Conservation (phyloP, 2,797 vertebrate species). For the Phylloscopus collybita region DNA sequence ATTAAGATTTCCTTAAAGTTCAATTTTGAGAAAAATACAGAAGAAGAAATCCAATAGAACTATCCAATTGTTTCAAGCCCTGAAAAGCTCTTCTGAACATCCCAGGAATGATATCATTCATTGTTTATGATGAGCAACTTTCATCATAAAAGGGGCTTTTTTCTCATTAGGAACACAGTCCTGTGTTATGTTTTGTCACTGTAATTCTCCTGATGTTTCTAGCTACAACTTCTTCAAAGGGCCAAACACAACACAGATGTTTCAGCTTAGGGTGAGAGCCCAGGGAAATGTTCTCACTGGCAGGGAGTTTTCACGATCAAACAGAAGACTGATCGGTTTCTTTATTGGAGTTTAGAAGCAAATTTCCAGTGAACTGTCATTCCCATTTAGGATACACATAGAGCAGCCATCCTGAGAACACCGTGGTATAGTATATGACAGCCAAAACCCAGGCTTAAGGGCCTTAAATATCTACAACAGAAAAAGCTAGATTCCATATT, state of each 20-base stretch:
- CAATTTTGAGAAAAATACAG: conserved; percentile 12
- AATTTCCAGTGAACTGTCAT: background rate
- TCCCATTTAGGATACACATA: background rate
- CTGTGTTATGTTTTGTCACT: conserved; percentile 40
- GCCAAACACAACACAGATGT: conserved; percentile 35
- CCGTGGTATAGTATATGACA: background rate
- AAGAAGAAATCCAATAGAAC: conserved; percentile 10
- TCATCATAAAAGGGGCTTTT: conserved; percentile 6
- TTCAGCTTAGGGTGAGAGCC: background rate
- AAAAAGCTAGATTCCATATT: background rate
- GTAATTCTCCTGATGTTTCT: conserved; percentile 20
- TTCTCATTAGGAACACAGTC: background rate
- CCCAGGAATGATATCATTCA: background rate
- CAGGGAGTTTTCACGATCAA: background rate
- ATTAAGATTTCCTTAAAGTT: background rate
- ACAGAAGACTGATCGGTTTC: background rate
- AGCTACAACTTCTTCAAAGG: conserved; percentile 36
- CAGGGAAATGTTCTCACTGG: conserved; percentile 8
- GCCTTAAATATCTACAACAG: background rate
- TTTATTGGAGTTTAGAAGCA: background rate
- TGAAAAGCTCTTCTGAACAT: conserved; percentile 13
- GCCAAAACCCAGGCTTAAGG: background rate
- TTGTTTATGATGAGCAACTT: background rate
- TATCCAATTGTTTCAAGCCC: background rate
- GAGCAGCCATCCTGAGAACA: background rate